These are phyloP conservation scores for Anguilla obscura DNA, from an alignment of 2,797 vertebrate genomes.

Conservation along the genomic window DNA sequence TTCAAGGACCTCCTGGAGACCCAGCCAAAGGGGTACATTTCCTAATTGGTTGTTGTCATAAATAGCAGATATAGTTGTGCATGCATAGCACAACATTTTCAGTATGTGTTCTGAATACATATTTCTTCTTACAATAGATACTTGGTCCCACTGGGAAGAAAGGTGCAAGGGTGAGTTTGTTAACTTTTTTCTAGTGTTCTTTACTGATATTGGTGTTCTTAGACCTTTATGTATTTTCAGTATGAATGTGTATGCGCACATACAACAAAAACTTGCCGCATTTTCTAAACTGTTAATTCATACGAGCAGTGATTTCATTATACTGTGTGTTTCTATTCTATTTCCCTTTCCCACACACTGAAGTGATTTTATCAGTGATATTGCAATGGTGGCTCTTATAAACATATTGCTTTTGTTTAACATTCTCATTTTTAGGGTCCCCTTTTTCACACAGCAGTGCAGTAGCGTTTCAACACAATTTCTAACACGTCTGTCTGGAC, in stretches of 20 bases:
- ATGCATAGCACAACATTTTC: neutral
- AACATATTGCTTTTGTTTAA: neutral
- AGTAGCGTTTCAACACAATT: neutral
- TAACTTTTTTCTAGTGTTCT: neutral
- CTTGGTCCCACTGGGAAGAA: conserved; percentile 85
- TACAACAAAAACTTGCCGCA: neutral
- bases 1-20: conserved; percentile 76
- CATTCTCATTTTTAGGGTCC: neutral
- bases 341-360: neutral
- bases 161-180: conserved; percentile 76
- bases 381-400: neutral
- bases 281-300: too few relatives aligned
- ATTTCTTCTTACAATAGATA: conserved; percentile 65
- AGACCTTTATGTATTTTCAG: neutral
- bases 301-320: neutral
- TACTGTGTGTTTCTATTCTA: neutral
- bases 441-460: neutral
- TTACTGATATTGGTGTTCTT: neutral
- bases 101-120: conserved; percentile 6
- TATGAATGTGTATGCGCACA: neutral
- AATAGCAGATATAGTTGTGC: neutral
- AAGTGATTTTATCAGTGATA: neutral
- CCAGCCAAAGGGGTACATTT: conserved; percentile 82
- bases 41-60: neutral
- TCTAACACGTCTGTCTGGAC: neutral